These are phyloP conservation scores for Nephrotoma appendiculata DNA, from an alignment of 2,888 invertebrate species.

Conservation along the genomic window DNA sequence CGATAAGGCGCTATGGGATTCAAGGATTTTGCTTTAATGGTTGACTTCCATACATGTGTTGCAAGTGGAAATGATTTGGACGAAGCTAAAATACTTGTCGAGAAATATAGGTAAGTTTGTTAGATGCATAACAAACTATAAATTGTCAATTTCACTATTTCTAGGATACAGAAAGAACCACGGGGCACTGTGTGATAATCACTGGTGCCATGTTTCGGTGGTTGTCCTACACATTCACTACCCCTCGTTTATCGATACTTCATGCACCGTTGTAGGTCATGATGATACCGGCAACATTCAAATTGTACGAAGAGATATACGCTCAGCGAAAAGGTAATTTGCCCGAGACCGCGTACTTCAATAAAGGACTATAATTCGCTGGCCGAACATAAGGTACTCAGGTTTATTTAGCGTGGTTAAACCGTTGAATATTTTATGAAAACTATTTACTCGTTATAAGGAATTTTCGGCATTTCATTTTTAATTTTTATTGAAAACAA, in stretches of 20 bases:
- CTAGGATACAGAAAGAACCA: too few species aligned
- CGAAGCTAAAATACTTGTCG: too few species aligned
- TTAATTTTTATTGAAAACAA: not conserved
- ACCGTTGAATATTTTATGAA: not conserved
- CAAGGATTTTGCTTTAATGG: constrained; percentile 71
- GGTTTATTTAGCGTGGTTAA: not conserved
- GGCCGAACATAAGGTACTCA: not conserved
- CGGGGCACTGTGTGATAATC: too few species aligned
- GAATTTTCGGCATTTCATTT: not conserved
- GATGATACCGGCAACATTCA: too few species aligned
- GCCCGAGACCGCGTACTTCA: too few species aligned
- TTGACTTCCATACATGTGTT: constrained; percentile 59
- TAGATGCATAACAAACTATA: too few species aligned
- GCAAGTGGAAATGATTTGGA: constrained; percentile 45
- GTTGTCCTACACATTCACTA: too few species aligned
- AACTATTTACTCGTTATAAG: not conserved
- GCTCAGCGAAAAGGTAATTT: too few species aligned
- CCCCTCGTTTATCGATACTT: constrained; percentile 56
- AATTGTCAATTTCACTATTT: too few species aligned
- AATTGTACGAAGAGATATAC: too few species aligned
- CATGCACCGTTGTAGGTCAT: constrained; percentile 73
- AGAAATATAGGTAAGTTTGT: too few species aligned
- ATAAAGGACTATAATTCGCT: constrained; percentile 63
- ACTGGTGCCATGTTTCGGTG: too few species aligned
- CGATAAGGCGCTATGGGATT: constrained; percentile 69